Base-by-base conservation (phyloP, 2,888 invertebrate genomes). In the Trissolcus japonicus region DNA sequence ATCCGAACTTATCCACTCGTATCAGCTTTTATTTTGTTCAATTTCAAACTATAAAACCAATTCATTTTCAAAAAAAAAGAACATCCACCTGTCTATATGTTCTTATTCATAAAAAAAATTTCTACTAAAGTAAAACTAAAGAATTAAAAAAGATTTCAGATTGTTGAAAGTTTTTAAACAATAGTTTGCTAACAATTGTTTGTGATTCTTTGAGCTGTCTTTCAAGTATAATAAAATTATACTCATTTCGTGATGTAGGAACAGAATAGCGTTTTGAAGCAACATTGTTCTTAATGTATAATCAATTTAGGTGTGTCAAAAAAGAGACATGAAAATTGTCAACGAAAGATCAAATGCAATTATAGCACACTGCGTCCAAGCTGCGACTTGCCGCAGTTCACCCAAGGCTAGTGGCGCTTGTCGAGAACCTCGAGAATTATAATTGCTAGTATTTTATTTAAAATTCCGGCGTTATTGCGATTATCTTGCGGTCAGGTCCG, bases 391-490 rank as follows among this genome's bases (percentile, higher is more conserved):
- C 72, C 66, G 63, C 60, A 73, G 66, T 69, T 57, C 67, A 72
- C 76, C 62, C 71, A 77, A 67, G 60, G 56, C 62, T 50, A 41
- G 62, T 48, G 48, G 11, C 46, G 46, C 43, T 46, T 17, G 69
- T 51, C 71, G 71, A 69, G 69, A 50, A 66, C 61, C 56, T 53
- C 57, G 66, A 66, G 79, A 79, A 79, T 81, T 78, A 80, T 79
- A 81, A 82, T 83, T 83, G 77, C 80, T 78, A 76, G 76, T 81
- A 80, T 80, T 83, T 82, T 83, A 80, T 82, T 83, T 83, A 80
- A 83, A 83, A 83, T 83, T 83, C 82, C 79, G 77, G 56, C 71
- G 69, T 71, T 67, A 75, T 75, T 77, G 76, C 79, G 81, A 82
- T 81, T 82, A 82, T 82, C 82, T 83, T 81, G 77, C 81, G 80